Base-by-base conservation (phyloP, 2,113 vertebrate species). In the Camelus bactrianus region DNA sequence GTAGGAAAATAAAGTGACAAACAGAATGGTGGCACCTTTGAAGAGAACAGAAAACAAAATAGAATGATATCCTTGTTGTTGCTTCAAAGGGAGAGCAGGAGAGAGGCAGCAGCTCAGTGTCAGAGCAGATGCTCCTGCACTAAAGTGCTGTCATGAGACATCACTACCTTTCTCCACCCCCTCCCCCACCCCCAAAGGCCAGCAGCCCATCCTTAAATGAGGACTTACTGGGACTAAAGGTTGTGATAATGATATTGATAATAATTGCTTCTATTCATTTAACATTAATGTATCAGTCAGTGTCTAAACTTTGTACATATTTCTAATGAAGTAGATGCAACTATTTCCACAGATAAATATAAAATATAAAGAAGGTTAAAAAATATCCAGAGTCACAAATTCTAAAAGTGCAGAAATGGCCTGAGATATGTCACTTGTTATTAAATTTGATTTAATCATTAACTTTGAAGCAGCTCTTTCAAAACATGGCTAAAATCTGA, bases 111-210 rank as follows among this genome's bases (percentile, higher is more conserved):
- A 75, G 30, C 26, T 67, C 17, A 22, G 8, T 22, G 65, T 3
- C 24, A 9, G 28, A 73, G 35, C 60, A 76, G 48, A 64, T 8
- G 35, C 0, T 15, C 52, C 1, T 14, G 38, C 2, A 16, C 30
- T 15, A 35, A 58, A 52, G 32, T 13, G 0, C 2, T 22, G 8
- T 9, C 4, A 8, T 35, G 19, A 9, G 10, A 1, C 30, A 52
- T 58, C 17, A 9, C 4, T 26, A 26, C 46, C 8, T 6, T 6
- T 64, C 2, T 42, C 22, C 14, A 5, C 22, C 48, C 20, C 26
- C 19, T 24, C 3, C 75, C 7, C 56, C 56, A 58, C 32, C 12
- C 22, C 26, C 6, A 35, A 28, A 62, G 75, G 7, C 22, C 12
- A 24, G 4, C 20, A 20, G 30, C 26, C 19, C n/a, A 0, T 73